These are phyloP conservation scores for Lamprologus ornatipinnis DNA, from an alignment of 2,113 vertebrate species.

Conservation along the genomic window DNA sequence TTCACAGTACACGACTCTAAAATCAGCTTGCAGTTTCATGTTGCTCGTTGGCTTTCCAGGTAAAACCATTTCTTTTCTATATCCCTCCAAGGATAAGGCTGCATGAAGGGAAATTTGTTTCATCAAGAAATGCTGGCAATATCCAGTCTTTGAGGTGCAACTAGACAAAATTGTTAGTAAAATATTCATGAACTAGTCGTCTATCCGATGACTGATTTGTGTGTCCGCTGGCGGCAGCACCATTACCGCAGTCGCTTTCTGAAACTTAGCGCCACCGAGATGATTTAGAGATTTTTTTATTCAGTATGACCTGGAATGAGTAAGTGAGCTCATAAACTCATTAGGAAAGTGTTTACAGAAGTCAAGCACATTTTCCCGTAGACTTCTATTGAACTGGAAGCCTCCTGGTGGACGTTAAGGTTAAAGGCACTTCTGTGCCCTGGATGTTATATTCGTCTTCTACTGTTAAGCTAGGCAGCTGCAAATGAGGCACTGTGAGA, in stretches of 20 bases:
- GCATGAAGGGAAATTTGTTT: background rate
- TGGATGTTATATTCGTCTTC: background rate
- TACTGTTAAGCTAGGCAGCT: background rate
- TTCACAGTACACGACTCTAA: background rate
- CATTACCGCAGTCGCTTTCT: background rate
- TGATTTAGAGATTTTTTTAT: background rate
- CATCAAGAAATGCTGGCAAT: background rate
- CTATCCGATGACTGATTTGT: background rate
- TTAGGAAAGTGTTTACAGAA: background rate
- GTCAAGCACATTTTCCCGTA: background rate
- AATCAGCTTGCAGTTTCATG: background rate
- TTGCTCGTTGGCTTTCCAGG: background rate
- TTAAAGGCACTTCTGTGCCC: background rate
- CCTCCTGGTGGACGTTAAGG: background rate
- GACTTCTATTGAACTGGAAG: background rate
- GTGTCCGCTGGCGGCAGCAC: background rate
- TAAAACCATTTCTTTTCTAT: background rate
- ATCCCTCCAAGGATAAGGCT: fast-evolving
- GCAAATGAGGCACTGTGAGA: background rate
- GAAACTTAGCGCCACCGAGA: background rate
- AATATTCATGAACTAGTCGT: background rate
- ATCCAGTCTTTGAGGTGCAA: background rate
- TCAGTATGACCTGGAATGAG: background rate
- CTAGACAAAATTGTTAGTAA: background rate
- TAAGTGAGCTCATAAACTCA: background rate